Conservation (phyloP, 2,888 invertebrate species). For the Ormyrus pomaceus region DNA sequence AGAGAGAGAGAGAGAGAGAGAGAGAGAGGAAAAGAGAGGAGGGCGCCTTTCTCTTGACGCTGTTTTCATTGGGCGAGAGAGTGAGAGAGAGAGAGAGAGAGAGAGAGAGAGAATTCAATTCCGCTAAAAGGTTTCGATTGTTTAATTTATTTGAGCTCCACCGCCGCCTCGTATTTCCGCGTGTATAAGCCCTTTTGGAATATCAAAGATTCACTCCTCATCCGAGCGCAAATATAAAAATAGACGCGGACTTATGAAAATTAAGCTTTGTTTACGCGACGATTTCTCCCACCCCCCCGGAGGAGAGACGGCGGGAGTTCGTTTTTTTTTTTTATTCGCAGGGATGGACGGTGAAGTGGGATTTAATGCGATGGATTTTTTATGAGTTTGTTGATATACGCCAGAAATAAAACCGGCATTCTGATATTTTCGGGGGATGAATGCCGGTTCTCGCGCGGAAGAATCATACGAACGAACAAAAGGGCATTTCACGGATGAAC, state of each 20-base stretch:
- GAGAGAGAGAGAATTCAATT: slow-evolving; percentile 51
- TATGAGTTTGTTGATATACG: slow-evolving; percentile 6
- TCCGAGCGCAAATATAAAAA: slow-evolving; percentile 36
- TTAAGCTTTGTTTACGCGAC: slow-evolving; percentile 27
- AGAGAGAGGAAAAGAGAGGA: slow-evolving; percentile 19
- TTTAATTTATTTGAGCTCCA: slow-evolving; percentile 56
- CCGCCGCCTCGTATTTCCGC: not conserved
- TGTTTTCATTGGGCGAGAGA: not conserved
- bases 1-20: slow-evolving; percentile 3
- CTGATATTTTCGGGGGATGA: not conserved
- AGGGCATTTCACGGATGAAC: too few relatives aligned
- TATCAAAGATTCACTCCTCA: slow-evolving; percentile 48
- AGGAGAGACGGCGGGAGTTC: not conserved
- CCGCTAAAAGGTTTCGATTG: slow-evolving; percentile 58
- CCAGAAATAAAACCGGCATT: not conserved
- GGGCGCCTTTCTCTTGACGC: not conserved
- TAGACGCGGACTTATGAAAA: slow-evolving; percentile 40
- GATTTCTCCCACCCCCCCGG: not conserved
- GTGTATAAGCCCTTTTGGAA: slow-evolving; percentile 3
- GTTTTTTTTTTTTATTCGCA: not conserved
- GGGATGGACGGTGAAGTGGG: not conserved
- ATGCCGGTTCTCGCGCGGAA: slow-evolving; percentile 1
- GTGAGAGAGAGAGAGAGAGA: slow-evolving; percentile 15
- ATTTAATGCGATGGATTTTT: slow-evolving; percentile 8
- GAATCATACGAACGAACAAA: too few relatives aligned